These are phyloP conservation scores for Drosophila macrothrix DNA, from an alignment of 2,888 invertebrate species.

Conservation along the genomic window DNA sequence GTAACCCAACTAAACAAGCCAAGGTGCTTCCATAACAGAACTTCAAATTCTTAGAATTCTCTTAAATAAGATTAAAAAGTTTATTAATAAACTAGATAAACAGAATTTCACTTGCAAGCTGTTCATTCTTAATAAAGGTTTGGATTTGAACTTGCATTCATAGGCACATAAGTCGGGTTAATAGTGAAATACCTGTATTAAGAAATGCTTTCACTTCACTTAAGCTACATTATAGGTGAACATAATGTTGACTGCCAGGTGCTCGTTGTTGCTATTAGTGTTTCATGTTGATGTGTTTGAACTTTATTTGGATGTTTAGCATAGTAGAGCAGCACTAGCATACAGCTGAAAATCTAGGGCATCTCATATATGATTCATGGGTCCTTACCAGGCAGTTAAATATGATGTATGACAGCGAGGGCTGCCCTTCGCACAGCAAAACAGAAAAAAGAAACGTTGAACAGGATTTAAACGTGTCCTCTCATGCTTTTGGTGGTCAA, in stretches of 20 bases:
- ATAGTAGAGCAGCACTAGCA: neutral
- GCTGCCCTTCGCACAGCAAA: neutral
- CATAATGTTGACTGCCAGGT: neutral
- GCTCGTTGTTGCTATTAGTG: neutral
- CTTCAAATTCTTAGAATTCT: neutral
- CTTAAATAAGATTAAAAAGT: neutral
- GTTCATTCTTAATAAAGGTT: neutral
- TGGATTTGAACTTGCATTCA: neutral
- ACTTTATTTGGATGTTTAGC: neutral
- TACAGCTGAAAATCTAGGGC: slow-evolving; percentile 18
- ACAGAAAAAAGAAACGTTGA: slow-evolving; percentile 31
- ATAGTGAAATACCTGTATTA: rapidly evolving
- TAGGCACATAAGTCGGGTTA: neutral
- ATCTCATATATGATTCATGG: slow-evolving; percentile 42
- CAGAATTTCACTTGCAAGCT: neutral
- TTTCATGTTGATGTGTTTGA: neutral
- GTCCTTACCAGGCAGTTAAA: slow-evolving; percentile 8
- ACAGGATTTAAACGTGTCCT: slow-evolving; percentile 65
- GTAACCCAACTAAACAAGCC: neutral
- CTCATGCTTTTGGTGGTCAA: slow-evolving; percentile 63
- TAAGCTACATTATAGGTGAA: neutral
- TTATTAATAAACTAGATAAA: neutral
- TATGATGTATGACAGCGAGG: slow-evolving; percentile 35
- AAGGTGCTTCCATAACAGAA: too few relatives aligned
- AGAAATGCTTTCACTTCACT: neutral